A percentile compares a stretch with the other conserved stretches of the same genome.
Conservation (phyloP, 2,797 vertebrate genomes). For the Pseudocheirus occidentalis region DNA sequence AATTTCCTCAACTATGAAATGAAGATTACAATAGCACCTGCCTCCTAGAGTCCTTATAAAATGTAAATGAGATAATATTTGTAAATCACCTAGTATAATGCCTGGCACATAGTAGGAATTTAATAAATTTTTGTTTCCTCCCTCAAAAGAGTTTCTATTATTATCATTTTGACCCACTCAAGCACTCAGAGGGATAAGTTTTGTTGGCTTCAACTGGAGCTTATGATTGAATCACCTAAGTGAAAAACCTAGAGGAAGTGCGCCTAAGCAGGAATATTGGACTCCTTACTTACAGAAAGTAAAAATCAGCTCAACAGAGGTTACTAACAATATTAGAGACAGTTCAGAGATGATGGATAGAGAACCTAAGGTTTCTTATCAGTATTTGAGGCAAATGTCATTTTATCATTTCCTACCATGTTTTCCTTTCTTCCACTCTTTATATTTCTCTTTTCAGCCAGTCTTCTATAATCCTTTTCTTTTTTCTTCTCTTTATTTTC, state of each 20-base stretch:
- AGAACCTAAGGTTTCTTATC: not conserved
- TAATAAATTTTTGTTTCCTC: not conserved
- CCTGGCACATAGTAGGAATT: not conserved
- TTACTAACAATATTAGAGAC: not conserved
- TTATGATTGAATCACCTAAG: not conserved
- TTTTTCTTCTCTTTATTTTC: not conserved
- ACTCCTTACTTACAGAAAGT: not conserved
- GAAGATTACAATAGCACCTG: not conserved
- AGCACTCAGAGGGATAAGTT: constrained; percentile 23
- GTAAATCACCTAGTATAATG: not conserved
- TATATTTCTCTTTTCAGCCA: not conserved
- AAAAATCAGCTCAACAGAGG: not conserved
- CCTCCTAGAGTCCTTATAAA: not conserved
- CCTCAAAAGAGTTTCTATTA: constrained; percentile 47
- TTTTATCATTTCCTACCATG: not conserved
- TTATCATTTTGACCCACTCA: constrained; percentile 59
- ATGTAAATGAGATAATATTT: not conserved
- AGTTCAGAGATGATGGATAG: not conserved
- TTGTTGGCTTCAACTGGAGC: constrained; percentile 17
- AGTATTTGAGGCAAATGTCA: not conserved
- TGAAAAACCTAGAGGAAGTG: not conserved
- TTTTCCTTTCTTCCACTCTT: not conserved
- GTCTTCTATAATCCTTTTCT: not conserved
- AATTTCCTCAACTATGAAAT: not conserved
- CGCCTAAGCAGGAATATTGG: too few relatives aligned